phyloP scores from a whole-genome alignment of 1,140 invertebrate genomes.

The Cyclina sinensis region DNA sequence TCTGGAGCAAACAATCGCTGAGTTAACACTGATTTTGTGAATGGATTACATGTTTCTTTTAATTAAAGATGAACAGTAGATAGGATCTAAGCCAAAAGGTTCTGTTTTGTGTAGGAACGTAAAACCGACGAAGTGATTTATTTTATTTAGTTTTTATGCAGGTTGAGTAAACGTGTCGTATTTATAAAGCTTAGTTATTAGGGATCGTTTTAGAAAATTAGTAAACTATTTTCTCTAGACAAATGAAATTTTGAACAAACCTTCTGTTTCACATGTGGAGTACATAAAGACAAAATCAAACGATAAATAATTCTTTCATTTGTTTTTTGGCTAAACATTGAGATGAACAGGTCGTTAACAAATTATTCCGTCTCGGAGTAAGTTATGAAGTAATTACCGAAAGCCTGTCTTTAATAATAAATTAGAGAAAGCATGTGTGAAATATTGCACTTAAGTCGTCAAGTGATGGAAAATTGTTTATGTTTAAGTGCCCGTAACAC shows the following conservation, averaged over 20 bases:
- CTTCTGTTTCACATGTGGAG: slow-evolving; percentile 16
- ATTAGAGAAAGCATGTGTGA: slow-evolving; percentile 46
- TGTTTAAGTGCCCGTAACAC: not conserved
- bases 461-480: not conserved
- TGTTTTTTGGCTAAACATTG: slow-evolving; percentile 32
- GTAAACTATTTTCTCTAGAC: not conserved
- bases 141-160: slow-evolving; percentile 5
- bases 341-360: slow-evolving; percentile 36
- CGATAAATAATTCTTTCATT: slow-evolving; percentile 27
- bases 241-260: not conserved
- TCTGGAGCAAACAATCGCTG: slow-evolving; percentile 22
- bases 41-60: slow-evolving; percentile 42
- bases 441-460: slow-evolving; percentile 3
- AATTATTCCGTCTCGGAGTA: slow-evolving; percentile 12
- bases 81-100: slow-evolving; percentile 20
- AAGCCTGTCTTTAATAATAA: slow-evolving; percentile 39
- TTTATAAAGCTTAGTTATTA: slow-evolving; percentile 38
- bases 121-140: not conserved
- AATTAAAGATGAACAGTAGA: slow-evolving; percentile 26
- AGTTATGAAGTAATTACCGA: slow-evolving; percentile 14
- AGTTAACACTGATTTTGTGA: slow-evolving; percentile 37
- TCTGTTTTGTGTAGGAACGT: slow-evolving; percentile 16
- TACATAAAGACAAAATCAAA: not conserved
- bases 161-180: not conserved
- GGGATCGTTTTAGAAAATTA: not conserved